These are phyloP conservation scores for Hestina assimilis DNA, from an alignment of 1,140 invertebrate genomes.

Conservation along the genomic window DNA sequence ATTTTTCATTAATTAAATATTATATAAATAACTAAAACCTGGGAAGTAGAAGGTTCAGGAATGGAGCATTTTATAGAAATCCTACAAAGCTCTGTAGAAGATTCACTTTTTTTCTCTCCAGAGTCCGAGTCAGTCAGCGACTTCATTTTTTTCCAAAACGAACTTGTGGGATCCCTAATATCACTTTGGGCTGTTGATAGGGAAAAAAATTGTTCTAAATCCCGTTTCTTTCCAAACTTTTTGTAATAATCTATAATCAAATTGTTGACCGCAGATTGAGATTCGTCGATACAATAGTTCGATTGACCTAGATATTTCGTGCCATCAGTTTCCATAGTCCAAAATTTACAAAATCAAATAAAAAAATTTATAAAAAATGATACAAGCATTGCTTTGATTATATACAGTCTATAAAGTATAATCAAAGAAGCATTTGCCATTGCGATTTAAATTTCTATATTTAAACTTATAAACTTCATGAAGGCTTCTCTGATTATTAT, in stretches of 20 bases:
- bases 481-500: conserved; percentile 4
- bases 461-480: conserved; percentile 6
- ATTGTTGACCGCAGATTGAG: conserved; percentile 52
- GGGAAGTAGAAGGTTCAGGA: conserved; percentile 44
- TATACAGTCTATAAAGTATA: too few species aligned
- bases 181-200: conserved; percentile 63
- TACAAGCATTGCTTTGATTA: too few species aligned
- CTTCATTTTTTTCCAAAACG: conserved; percentile 71
- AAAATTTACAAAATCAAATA: conserved; percentile 4
- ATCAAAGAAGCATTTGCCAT: too few species aligned
- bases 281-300: conserved; percentile 24
- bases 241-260: conserved; percentile 71
- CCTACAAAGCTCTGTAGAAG: conserved; percentile 63
- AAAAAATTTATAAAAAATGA: conserved; percentile 2
- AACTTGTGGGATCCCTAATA: conserved; percentile 50
- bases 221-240: conserved; percentile 70
- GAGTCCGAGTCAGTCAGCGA: conserved; percentile 63
- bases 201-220: conserved; percentile 73
- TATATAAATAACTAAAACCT: conserved; percentile 30
- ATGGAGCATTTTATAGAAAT: conserved; percentile 65
- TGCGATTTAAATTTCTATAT: conserved; percentile 15
- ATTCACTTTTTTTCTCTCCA: conserved; percentile 56
- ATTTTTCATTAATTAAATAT: too few species aligned
- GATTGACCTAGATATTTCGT: conserved; percentile 8
- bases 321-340: conserved; percentile 31